Conservation (phyloP, 2,888 invertebrate species). For the Gasteruption jaculator region DNA sequence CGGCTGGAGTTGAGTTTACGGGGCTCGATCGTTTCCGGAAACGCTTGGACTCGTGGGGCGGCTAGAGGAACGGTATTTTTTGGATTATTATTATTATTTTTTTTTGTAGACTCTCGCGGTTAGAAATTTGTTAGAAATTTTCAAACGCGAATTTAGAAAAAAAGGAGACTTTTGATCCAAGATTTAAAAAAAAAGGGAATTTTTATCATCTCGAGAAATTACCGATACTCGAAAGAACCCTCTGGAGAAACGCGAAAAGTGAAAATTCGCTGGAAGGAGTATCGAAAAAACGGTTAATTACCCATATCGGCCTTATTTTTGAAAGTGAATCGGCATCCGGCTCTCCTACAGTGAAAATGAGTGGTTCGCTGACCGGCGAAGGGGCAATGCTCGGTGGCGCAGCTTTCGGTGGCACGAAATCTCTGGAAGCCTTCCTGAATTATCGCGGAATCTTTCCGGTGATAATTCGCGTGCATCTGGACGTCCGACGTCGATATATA, state of each 20-base stretch:
- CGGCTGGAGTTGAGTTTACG: constrained; percentile 9
- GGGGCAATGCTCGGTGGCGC: constrained; percentile 84
- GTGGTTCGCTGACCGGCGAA: constrained; percentile 94
- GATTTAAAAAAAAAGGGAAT: constrained; percentile 12
- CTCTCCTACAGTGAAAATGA: constrained; percentile 92
- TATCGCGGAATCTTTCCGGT: constrained; percentile 95
- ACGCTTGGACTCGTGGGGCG: too few relatives aligned
- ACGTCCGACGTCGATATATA: constrained; percentile 99
- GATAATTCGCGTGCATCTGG: constrained; percentile 99
- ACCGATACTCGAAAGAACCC: neutral
- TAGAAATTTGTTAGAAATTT: too few relatives aligned
- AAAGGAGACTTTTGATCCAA: too few relatives aligned
- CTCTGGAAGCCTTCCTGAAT: constrained; percentile 97
- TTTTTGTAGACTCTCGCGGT: too few relatives aligned
- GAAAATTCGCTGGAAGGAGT: too few relatives aligned
- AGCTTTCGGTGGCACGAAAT: constrained; percentile 93
- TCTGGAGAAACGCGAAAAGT: neutral
- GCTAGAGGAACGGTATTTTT: too few relatives aligned
- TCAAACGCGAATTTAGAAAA: too few relatives aligned
- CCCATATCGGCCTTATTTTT: constrained; percentile 99
- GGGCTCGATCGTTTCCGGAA: too few relatives aligned
- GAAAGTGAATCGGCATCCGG: constrained; percentile 91
- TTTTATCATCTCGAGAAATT: neutral
- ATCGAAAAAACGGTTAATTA: too few relatives aligned
- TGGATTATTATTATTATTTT: too few relatives aligned